phyloP scores from a whole-genome alignment of 2,797 vertebrate genomes.

The Austrolebias charrua region DNA sequence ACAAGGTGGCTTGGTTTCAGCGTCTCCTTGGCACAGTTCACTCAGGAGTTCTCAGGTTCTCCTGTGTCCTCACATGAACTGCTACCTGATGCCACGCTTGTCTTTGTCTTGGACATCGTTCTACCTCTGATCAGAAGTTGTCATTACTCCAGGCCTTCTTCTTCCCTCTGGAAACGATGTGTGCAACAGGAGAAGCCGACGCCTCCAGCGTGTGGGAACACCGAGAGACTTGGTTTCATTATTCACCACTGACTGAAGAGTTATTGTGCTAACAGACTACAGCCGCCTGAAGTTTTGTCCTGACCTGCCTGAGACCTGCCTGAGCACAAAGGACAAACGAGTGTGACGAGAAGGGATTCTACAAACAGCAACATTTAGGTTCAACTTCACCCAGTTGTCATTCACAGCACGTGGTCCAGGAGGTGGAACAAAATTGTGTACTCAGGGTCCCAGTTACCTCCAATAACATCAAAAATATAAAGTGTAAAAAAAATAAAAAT shows the following conservation, averaged over 20 bases:
- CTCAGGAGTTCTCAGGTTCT: constrained; percentile 70
- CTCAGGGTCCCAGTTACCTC: no score
- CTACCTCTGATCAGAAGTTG: constrained; percentile 81
- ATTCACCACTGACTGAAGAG: constrained; percentile 45
- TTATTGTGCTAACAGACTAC: constrained; percentile 65
- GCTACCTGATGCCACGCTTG: constrained; percentile 73
- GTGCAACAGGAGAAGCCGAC: constrained; percentile 74
- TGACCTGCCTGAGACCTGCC: no score
- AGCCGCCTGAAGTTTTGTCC: constrained; percentile 9
- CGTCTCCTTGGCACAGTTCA: constrained; percentile 63
- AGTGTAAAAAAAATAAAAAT: no score
- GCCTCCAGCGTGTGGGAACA: constrained; percentile 41
- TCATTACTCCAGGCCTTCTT: constrained; percentile 74
- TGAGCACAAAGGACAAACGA: neutral
- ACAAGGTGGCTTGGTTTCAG: constrained; percentile 63
- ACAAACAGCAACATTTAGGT: constrained; percentile 69
- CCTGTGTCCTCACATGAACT: constrained; percentile 67
- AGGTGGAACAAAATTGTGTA: no score
- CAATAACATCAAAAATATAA: no score
- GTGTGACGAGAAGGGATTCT: constrained; percentile 53
- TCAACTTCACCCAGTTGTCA: no score
- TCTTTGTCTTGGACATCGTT: constrained; percentile 82
- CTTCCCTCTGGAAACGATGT: constrained; percentile 73
- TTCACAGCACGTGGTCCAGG: no score
- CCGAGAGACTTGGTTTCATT: constrained; percentile 57